These are phyloP conservation scores for Andrena cerasifolii DNA, from an alignment of 1,140 invertebrate species.

Conservation along the genomic window DNA sequence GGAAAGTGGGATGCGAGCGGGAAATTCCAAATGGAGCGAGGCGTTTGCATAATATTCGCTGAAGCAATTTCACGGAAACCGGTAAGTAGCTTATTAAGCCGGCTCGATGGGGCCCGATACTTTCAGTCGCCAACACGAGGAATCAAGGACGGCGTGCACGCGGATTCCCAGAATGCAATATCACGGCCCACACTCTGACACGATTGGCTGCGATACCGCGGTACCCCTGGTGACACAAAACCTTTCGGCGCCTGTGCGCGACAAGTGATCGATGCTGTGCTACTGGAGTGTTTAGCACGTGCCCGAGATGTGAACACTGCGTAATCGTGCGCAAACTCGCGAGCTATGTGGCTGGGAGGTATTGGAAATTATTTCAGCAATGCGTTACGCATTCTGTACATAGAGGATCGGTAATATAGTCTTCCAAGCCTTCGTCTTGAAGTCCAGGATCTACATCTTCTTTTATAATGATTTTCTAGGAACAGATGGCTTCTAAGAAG, in stretches of 20 bases:
- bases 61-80: not conserved
- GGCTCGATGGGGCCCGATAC: not conserved
- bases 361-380: not conserved
- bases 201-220: conserved; percentile 32
- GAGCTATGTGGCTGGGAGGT: not conserved
- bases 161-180: conserved; percentile 65
- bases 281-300: conserved; percentile 52
- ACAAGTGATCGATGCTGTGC: conserved; percentile 14
- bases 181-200: conserved; percentile 54
- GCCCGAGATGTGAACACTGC: conserved; percentile 19
- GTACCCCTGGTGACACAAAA: conserved; percentile 46
- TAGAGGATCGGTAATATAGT: no score
- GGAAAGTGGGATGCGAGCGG: not conserved
- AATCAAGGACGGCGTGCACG: conserved; percentile 44
- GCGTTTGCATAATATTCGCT: not conserved
- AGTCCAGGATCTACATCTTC: no score
- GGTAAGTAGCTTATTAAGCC: not conserved
- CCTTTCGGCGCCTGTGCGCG: conserved; percentile 48
- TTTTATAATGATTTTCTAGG: no score
- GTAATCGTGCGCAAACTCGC: conserved; percentile 25
- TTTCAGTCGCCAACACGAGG: not conserved
- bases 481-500: no score
- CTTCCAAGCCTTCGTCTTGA: no score
- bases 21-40: not conserved
- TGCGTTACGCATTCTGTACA: not conserved